Percentiles rank a stretch among this genome's conserved stretches.
These are phyloP conservation scores for Seriola rivoliana DNA, from an alignment of 2,113 vertebrate genomes.

Conservation along the genomic window DNA sequence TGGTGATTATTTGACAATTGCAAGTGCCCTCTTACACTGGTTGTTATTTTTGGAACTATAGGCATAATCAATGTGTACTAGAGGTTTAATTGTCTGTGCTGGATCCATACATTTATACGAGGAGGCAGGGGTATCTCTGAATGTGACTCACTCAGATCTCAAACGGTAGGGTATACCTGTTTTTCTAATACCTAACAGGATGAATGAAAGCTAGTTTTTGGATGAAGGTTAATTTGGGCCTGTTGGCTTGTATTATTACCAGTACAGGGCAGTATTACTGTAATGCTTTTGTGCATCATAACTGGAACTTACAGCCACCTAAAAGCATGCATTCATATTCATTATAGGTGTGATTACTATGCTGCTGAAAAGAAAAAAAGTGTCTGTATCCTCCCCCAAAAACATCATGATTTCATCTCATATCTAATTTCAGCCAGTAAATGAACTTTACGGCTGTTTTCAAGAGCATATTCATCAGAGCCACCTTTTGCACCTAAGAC, in stretches of 20 bases:
- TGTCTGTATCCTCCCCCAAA: conserved; percentile 42
- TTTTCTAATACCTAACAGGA: conserved; percentile 44
- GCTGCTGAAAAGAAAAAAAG: conserved; percentile 51
- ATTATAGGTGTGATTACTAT: conserved; percentile 61
- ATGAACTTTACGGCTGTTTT: conserved; percentile 29
- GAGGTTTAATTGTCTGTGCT: conserved; percentile 74
- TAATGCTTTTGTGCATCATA: conserved; percentile 65
- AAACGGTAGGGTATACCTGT: conserved; percentile 41
- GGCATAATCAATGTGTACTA: conserved; percentile 73
- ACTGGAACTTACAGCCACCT: conserved; percentile 65
- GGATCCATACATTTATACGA: conserved; percentile 70
- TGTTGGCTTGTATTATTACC: conserved; percentile 67
- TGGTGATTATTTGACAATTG: conserved; percentile 83
- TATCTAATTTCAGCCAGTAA: conserved; percentile 18
- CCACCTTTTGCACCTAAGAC: conserved; percentile 49
- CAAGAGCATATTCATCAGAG: conserved; percentile 24
- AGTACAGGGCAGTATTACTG: conserved; percentile 54
- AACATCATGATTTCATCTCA: conserved; percentile 34
- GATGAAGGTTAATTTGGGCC: conserved; percentile 45
- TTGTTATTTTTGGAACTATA: conserved; percentile 80
- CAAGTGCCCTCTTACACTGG: conserved; percentile 84
- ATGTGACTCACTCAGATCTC: conserved; percentile 75
- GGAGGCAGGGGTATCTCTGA: conserved; percentile 75
- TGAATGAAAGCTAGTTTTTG: conserved; percentile 36
- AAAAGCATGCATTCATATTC: conserved; percentile 74